These are phyloP conservation scores for Drosophila incognita DNA, from an alignment of 2,888 invertebrate species.

Conservation along the genomic window DNA sequence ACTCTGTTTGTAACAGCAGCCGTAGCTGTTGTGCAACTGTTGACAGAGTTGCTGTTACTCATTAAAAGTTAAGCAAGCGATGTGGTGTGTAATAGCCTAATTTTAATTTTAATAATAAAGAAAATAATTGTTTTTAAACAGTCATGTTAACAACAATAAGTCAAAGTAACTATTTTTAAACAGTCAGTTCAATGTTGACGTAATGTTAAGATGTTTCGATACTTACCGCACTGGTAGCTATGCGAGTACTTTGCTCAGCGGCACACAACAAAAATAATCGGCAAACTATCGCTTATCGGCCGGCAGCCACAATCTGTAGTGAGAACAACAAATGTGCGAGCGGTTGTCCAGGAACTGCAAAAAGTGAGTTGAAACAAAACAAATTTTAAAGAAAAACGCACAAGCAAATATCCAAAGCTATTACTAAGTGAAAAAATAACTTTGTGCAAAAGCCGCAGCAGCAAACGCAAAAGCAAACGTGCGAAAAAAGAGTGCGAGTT, in stretches of 20 bases:
- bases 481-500: constrained; percentile 17
- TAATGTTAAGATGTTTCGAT: constrained; percentile 16
- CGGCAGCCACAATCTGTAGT: constrained; percentile 49
- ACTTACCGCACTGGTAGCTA: not conserved
- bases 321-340: constrained; percentile 59
- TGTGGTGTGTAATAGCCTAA: not conserved
- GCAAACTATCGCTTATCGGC: constrained; percentile 18
- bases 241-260: not conserved
- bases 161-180: not conserved
- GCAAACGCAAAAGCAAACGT: constrained; percentile 12
- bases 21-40: not conserved
- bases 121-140: not conserved
- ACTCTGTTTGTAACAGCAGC: not conserved
- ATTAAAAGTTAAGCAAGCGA: not conserved
- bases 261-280: constrained; percentile 7
- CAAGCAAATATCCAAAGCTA: not conserved
- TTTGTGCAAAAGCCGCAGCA: constrained; percentile 1
- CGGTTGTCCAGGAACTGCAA: constrained; percentile 59
- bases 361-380: constrained; percentile 46
- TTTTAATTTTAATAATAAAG: too few relatives aligned
- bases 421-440: constrained; percentile 25
- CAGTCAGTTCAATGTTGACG: not conserved
- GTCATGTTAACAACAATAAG: not conserved
- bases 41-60: not conserved
- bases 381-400: constrained; percentile 8